Evolutionary conservation across 2,888 invertebrate genomes (phyloP), one percentile per base, ranked within the genome.

Genomic region (Pristionchus entomophagus): DNA sequence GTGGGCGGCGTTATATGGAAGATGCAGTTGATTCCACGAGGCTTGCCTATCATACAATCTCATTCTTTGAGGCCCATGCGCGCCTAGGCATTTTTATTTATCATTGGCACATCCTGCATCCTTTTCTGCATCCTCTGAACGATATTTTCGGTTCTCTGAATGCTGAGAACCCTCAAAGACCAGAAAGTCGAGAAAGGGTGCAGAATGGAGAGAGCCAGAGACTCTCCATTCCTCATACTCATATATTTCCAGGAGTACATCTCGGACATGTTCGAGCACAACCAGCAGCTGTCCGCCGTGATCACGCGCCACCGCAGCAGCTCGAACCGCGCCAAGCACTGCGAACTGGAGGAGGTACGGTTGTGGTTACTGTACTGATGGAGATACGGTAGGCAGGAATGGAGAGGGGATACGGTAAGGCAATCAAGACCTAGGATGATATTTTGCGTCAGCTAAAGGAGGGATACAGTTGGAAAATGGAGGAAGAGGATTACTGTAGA

Each of bases 191-290:
- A n/a, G n/a, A n/a, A n/a, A n/a, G n/a, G n/a, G n/a, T n/a, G n/a
- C n/a, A n/a, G n/a, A n/a, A n/a, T n/a, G n/a, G n/a, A n/a, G n/a
- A n/a, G n/a, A n/a, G n/a, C n/a, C n/a, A n/a, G n/a, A n/a, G n/a
- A n/a, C n/a, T n/a, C n/a, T n/a, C n/a, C n/a, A n/a, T n/a, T n/a
- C n/a, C n/a, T n/a, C n/a, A n/a, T n/a, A n/a, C n/a, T n/a, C n/a
- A n/a, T n/a, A n/a, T n/a, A n/a, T n/a, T n/a, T n/a, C n/a, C 53
- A 88, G 86, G 87, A 88, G 45, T 88, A 84, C 51, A 80, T 88
- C 45, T 26, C 82, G 38, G 88, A 87, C 80, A 86, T 88, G 87
- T 62, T 88, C 53, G 88, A 88, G 85, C 87, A 88, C 83, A 87
- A 88, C 56, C 86, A 85, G 41, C 59, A 83, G 17, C 82, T 84